Conservation (phyloP, 2,797 vertebrate genomes). For the Catostomus latipinnis region DNA sequence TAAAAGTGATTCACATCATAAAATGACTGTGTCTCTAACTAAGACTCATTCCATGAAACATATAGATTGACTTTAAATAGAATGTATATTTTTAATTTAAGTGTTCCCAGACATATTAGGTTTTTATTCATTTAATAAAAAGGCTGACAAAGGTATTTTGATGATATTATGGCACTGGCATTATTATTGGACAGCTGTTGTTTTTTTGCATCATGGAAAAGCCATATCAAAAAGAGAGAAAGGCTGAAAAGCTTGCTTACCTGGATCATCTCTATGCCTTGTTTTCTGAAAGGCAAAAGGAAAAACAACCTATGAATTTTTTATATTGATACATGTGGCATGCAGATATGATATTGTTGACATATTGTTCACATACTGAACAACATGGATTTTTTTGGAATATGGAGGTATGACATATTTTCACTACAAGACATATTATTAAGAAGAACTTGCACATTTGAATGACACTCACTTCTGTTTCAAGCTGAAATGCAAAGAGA, state of each 20-base stretch:
- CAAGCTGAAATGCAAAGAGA: constrained; percentile 16
- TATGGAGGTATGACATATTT: constrained; percentile 14
- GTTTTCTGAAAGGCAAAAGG: constrained; percentile 57
- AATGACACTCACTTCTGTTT: neutral
- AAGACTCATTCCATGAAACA: neutral
- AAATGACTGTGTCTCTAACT: neutral
- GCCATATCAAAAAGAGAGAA: neutral
- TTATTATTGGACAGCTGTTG: neutral
- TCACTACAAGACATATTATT: neutral
- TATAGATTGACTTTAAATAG: neutral
- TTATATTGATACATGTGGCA: neutral
- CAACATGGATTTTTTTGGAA: neutral
- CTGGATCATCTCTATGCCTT: constrained; percentile 66
- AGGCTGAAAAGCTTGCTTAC: constrained; percentile 45
- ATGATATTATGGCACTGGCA: neutral
- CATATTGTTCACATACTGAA: neutral
- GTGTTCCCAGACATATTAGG: neutral
- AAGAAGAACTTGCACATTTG: constrained; percentile 5
- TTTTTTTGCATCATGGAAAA: neutral
- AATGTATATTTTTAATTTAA: neutral
- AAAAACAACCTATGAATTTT: constrained; percentile 12
- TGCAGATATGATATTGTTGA: neutral
- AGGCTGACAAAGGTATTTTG: neutral
- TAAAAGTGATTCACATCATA: neutral
- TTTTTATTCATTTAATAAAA: neutral